Conservation (phyloP, 2,113 vertebrate genomes). For the Nestor notabilis region DNA sequence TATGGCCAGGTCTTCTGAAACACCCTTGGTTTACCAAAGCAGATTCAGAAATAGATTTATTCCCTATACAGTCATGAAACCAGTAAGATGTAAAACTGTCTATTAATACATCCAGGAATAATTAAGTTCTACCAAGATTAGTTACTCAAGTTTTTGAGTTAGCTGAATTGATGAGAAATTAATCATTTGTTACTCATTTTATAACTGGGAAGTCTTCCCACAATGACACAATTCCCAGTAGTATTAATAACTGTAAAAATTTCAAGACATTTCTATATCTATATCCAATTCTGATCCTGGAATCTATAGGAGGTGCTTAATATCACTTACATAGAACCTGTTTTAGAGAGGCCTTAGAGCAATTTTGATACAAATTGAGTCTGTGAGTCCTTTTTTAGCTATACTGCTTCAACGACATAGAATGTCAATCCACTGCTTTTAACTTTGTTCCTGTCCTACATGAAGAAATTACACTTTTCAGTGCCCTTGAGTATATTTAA, state of each 20-base stretch:
- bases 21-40: not conserved
- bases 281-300: not conserved
- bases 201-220: not conserved
- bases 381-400: not conserved
- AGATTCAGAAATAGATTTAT: not conserved
- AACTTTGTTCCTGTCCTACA: not conserved
- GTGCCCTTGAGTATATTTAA: not conserved
- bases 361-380: not conserved
- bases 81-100: not conserved
- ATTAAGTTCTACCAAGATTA: not conserved
- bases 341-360: not conserved
- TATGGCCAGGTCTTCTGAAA: not conserved
- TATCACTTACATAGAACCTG: not conserved
- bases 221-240: not conserved
- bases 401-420: not conserved
- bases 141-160: not conserved
- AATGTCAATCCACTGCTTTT: not conserved
- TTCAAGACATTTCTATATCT: not conserved
- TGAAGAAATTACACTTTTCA: not conserved
- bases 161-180: not conserved
- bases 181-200: not conserved
- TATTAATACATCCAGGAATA: not conserved
- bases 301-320: not conserved
- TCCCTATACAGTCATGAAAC: not conserved
- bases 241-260: not conserved